Evolutionary conservation across 2,113 vertebrate species (phyloP).

Genomic region (Heterochromis multidens): DNA sequence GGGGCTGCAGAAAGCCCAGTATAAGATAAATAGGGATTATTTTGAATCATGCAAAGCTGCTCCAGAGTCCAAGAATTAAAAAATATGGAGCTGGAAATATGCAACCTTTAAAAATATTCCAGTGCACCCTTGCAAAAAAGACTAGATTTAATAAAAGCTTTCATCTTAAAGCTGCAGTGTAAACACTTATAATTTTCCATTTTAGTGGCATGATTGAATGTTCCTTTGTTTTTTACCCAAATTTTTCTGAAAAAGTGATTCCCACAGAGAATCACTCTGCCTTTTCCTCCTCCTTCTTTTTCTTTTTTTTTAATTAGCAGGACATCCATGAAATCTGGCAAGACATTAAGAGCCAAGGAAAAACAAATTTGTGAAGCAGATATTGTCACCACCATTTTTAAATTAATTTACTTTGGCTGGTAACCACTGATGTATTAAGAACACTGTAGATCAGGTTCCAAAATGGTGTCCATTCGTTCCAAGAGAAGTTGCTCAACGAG

Average conservation of each 20-base stretch:
- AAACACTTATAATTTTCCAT: not conserved
- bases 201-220: accelerated
- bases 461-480: not conserved
- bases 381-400: not conserved
- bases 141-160: not conserved
- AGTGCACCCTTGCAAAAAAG: not conserved
- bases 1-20: not conserved
- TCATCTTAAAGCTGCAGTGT: not conserved
- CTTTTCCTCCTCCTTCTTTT: not conserved
- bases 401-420: not conserved
- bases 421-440: not conserved
- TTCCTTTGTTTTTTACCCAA: not conserved
- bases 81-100: not conserved
- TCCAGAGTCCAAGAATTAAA: not conserved
- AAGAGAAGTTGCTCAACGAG: not conserved
- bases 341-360: not conserved
- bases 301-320: not conserved
- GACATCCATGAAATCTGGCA: not conserved
- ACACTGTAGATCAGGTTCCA: not conserved
- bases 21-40: accelerated
- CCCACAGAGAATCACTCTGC: not conserved
- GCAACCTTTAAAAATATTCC: not conserved
- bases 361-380: not conserved
- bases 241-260: not conserved
- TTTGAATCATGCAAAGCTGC: accelerated